phyloP scores from a whole-genome alignment of 1,140 invertebrate genomes.

The Cephus cinctus region DNA sequence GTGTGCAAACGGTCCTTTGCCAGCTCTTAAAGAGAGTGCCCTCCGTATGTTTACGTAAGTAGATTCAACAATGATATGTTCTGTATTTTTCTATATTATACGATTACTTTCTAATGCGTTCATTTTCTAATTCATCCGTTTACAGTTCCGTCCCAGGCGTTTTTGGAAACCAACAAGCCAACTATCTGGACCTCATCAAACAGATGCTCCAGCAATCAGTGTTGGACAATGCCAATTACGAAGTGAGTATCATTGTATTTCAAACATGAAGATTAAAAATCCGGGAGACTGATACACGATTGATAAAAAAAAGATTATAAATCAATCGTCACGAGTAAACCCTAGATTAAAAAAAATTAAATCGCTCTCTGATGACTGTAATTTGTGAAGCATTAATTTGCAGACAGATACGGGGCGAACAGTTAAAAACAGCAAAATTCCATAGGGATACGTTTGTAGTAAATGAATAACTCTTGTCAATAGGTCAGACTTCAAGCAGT shows the following conservation, averaged over 20 bases:
- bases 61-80: conserved; percentile 6
- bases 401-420: conserved; percentile 56
- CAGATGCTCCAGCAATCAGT: conserved; percentile 88
- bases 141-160: conserved; percentile 88
- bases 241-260: conserved; percentile 58
- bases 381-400: conserved; percentile 52
- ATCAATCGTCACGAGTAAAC: conserved; percentile 39
- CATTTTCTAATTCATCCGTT: conserved; percentile 12
- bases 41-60: conserved; percentile 90
- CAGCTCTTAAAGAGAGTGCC: conserved; percentile 88
- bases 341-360: conserved; percentile 44
- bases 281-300: conserved; percentile 47
- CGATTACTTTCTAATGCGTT: neutral
- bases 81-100: conserved; percentile 9
- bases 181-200: conserved; percentile 91
- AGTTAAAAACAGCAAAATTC: too few species aligned
- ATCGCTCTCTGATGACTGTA: conserved; percentile 55
- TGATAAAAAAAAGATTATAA: conserved; percentile 19
- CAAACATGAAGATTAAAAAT: neutral
- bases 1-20: conserved; percentile 80
- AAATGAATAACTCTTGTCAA: conserved; percentile 5
- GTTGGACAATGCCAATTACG: conserved; percentile 66
- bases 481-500: conserved; percentile 78
- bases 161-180: conserved; percentile 92
- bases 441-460: too few species aligned